These are phyloP conservation scores for Sclerurus mexicanus DNA, from an alignment of 2,113 vertebrate genomes.

Conservation along the genomic window DNA sequence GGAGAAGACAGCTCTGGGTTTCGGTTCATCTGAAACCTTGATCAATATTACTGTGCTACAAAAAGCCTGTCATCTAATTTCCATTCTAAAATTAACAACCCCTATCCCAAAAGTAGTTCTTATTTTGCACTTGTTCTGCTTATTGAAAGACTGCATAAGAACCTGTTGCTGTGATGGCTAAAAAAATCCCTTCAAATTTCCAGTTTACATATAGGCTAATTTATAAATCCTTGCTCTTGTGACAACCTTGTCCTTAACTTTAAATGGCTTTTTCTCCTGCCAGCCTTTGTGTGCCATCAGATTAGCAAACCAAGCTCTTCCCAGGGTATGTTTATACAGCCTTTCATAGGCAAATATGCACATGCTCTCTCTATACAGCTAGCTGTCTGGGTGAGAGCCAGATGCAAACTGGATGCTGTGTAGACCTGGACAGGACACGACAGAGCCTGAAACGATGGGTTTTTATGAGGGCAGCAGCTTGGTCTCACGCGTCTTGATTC, in stretches of 20 bases:
- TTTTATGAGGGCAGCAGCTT: background rate
- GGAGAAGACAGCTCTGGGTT: background rate
- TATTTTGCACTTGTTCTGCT: background rate
- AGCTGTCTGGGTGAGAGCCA: background rate
- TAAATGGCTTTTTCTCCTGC: background rate
- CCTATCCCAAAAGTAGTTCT: background rate
- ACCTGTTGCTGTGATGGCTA: background rate
- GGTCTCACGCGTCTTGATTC: background rate
- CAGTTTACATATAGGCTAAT: background rate
- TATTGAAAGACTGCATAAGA: background rate
- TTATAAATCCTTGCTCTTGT: background rate
- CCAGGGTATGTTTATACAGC: background rate
- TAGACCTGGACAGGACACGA: background rate
- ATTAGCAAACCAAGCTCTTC: background rate
- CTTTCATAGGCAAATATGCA: background rate
- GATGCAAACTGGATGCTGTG: background rate
- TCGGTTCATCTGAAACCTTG: background rate
- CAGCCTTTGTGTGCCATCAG: background rate
- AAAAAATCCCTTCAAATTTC: background rate
- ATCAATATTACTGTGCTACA: background rate
- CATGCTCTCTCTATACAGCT: background rate
- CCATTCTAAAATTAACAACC: background rate
- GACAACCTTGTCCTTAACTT: background rate
- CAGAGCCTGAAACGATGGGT: background rate
- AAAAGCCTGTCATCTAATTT: background rate